These are phyloP conservation scores for Polia nebulosa DNA, from an alignment of 2,888 invertebrate genomes.

Conservation along the genomic window DNA sequence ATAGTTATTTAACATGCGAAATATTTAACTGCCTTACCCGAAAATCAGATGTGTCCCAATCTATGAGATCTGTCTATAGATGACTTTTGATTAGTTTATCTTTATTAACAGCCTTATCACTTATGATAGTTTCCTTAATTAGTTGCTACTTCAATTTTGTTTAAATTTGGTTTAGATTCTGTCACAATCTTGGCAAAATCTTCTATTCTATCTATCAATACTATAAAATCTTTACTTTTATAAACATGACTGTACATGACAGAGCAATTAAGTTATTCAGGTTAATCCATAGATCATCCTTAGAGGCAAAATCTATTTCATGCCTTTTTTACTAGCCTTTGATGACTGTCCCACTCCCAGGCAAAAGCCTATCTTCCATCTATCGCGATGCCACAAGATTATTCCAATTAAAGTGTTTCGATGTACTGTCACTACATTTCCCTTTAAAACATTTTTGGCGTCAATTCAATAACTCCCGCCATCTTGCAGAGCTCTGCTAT, in stretches of 20 bases:
- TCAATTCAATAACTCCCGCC: background rate
- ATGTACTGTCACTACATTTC: no score
- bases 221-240: background rate
- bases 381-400: no score
- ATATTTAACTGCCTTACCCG: conserved; percentile 15
- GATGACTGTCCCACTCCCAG: no score
- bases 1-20: conserved; percentile 21
- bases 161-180: background rate
- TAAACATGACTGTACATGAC: background rate
- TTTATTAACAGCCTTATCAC: conserved; percentile 9
- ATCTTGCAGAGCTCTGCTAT: background rate
- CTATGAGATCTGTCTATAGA: conserved; percentile 10
- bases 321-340: no score
- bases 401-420: no score
- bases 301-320: no score
- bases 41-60: conserved; percentile 7
- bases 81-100: conserved; percentile 5
- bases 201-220: no score
- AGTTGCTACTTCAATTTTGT: background rate
- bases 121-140: background rate
- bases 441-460: no score
- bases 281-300: background rate
- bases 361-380: no score
- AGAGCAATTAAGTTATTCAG: background rate
- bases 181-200: background rate